Base-by-base conservation (phyloP, 2,888 invertebrate genomes). In the Cordilura impudica region DNA sequence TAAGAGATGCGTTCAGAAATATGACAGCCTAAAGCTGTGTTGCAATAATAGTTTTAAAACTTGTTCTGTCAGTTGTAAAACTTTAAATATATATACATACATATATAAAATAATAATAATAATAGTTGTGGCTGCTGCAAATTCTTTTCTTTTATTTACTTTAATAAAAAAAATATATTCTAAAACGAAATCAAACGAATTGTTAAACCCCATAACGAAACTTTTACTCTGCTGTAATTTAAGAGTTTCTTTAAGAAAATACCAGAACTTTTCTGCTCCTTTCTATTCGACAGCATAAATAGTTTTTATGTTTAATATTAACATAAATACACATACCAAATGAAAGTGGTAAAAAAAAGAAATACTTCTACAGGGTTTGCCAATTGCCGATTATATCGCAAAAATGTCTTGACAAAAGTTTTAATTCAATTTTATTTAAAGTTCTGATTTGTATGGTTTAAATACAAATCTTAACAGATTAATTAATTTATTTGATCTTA, bases 81-180 rank as follows among this genome's bases (percentile, higher is more conserved):
- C 19, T 75, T 75, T 69, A 61, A 61, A 72, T 35, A 54, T 29
- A 26, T 26, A 26, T 23, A 51, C 31, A 31, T 8, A 31, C 4
- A 31, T 6, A 43, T 43, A 14, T n/a, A 43, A 35, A 35, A 49
- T 49, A 49, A 49, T 14, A 6, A 2, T 16, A 51, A 51, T 14
- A 72, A 71, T 72, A 79, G 71, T 75, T 79, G 75, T 79, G 79
- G 75, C 71, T 75, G n/a, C n/a, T 79, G 61, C n/a, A 75, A 75
- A 67, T 79, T n/a, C n/a, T n/a, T 79, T 73, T 79, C 75, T 79
- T 79, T 63, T 79, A 79, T 79, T 75, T 71, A 79, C 58, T 79
- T 78, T 54, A 66, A 66, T 29, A 54, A 8, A 78, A 72, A 29
- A 75, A 39, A 31, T 49, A 49, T n/a, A 63, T 31, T 43, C 6